Evolutionary conservation across 2,113 vertebrate species (phyloP), one percentile per base, ranked within the genome.

Genomic region (Embiotoca jacksoni): DNA sequence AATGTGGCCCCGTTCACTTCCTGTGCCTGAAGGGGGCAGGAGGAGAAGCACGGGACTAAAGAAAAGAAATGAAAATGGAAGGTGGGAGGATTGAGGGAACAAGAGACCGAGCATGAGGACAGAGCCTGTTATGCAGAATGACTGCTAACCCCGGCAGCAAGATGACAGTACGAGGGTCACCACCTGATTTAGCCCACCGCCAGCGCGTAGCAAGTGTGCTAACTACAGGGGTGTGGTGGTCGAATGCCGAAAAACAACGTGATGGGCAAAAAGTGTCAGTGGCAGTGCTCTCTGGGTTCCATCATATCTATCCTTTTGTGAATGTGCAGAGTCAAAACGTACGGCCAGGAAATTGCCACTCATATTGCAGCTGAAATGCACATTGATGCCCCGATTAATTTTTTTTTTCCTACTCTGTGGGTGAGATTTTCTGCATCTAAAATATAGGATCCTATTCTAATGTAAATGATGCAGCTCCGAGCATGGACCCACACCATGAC

Each of bases 211-310:
- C 58, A 56, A 68, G 31, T 52, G 58, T 61, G 69, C 23, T 36
- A 70, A 74, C 78, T 73, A 80, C 80, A 80, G 72, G 84, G 88
- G 85, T 68, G 87, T 86, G 87, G 85, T 80, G 63, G 73, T 73
- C 23, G 13, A 49, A 58, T 47, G 9, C 56, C 0, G 32, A 77
- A 30, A 35, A 60, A 23, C 52, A 72, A 39, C 32, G 6, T 56
- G 44, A 62, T 52, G 46, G 4, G 31, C 6, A 4, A 64, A 23
- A 50, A 60, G 53, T 69, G 39, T 58, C n/a, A 46, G 3, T 31
- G 14, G 62, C 46, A 32, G 33, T 58, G 36, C 35, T 37, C 11
- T 59, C n/a, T 32, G 16, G 7, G 3, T 52, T 23, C 46, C 61
- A 50, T 50, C 33, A n/a, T 3, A 59, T 8, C 14, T 6, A 6